A percentile compares a stretch with the other conserved stretches of the same genome.
These are phyloP conservation scores for Simalia tracyae DNA, from an alignment of 2,797 vertebrate species.

Conservation along the genomic window DNA sequence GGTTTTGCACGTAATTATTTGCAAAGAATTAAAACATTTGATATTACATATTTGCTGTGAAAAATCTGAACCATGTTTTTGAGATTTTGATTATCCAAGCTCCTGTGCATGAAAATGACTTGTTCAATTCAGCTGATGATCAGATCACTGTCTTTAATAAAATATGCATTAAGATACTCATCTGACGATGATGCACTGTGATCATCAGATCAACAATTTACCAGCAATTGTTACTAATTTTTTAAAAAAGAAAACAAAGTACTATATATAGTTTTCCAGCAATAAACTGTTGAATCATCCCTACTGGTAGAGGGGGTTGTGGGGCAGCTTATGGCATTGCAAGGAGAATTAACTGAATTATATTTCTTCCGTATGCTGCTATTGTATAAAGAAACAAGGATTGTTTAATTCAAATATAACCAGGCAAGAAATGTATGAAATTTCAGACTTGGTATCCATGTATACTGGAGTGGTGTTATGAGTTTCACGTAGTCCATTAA, in stretches of 20 bases:
- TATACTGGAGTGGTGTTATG: background rate
- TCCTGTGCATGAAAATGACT: rapidly evolving
- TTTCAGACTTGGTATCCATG: background rate
- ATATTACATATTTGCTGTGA: constrained; percentile 17
- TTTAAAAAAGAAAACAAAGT: constrained; percentile 31
- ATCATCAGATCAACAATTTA: constrained; percentile 38
- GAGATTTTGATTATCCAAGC: background rate
- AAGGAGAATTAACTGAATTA: constrained; percentile 46
- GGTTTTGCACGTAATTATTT: background rate
- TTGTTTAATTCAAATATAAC: background rate
- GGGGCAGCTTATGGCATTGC: constrained; percentile 14
- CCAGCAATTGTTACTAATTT: constrained; percentile 44
- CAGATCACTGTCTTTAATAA: constrained; percentile 23
- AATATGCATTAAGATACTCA: constrained; percentile 40
- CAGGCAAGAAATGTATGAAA: rapidly evolving
- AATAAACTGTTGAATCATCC: constrained; percentile 58
- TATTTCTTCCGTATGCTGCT: constrained; percentile 2
- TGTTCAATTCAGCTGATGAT: constrained; percentile 21
- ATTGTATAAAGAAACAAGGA: background rate
- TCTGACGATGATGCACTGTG: constrained; percentile 35
- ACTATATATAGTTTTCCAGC: constrained; percentile 45
- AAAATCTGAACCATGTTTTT: background rate
- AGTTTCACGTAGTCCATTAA: background rate
- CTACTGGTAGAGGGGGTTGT: constrained; percentile 50
- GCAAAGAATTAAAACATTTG: background rate